Evolutionary conservation across 2,113 vertebrate species (phyloP).

Genomic region (Festucalex cinctus): DNA sequence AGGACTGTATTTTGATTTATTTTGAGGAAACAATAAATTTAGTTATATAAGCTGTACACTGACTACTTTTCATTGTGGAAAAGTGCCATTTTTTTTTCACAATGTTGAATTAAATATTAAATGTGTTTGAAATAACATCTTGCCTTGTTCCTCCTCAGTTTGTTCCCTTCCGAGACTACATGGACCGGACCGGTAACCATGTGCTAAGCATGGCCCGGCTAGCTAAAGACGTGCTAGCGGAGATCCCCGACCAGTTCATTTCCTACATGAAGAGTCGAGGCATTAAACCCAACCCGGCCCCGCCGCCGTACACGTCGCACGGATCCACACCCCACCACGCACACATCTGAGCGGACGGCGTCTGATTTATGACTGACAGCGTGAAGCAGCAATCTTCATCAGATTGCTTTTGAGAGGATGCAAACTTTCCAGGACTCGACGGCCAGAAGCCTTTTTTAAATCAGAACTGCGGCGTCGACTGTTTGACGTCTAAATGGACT

Average conservation of each 20-base stretch:
- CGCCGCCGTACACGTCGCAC: conserved; percentile 75
- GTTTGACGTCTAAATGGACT: conserved; percentile 61
- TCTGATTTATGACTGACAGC: conserved; percentile 37
- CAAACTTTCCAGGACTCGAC: conserved; percentile 32
- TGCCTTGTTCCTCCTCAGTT: conserved; percentile 69
- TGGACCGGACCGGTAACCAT: conserved; percentile 86
- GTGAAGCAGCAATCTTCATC: conserved; percentile 39
- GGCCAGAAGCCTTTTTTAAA: conserved; percentile 41
- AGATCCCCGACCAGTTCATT: conserved; percentile 91
- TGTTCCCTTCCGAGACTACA: conserved; percentile 90
- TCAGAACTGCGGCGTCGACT: conserved; percentile 66
- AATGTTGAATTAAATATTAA: no score
- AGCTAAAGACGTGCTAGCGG: conserved; percentile 88
- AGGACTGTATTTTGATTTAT: no score
- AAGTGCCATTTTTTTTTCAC: no score
- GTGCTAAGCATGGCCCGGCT: conserved; percentile 90
- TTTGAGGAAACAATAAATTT: no score
- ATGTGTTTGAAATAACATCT: background rate
- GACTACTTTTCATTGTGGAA: no score
- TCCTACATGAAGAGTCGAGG: conserved; percentile 88
- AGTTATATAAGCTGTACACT: no score
- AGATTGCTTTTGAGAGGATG: conserved; percentile 36
- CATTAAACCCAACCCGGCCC: conserved; percentile 77
- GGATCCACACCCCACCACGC: conserved; percentile 77
- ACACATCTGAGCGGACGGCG: conserved; percentile 67